phyloP scores from a whole-genome alignment of 2,797 vertebrate genomes.

The Onychomys torridus region DNA sequence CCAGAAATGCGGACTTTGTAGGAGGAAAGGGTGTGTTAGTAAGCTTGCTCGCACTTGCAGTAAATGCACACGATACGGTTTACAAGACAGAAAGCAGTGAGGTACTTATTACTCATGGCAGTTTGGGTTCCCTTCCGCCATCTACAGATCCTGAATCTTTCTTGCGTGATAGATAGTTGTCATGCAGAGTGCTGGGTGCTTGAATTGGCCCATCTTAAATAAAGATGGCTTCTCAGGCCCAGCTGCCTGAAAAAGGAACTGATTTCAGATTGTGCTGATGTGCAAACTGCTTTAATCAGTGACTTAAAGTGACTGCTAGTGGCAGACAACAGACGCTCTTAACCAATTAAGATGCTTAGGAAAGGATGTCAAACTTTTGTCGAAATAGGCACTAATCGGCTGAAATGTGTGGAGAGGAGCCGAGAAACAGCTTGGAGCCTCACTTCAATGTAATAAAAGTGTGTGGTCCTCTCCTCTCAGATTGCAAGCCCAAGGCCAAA shows the following conservation, averaged over 20 bases:
- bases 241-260: slow-evolving; percentile 72
- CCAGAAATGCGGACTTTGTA: not conserved
- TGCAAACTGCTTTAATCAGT: slow-evolving; percentile 72
- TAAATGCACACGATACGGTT: not conserved
- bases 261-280: slow-evolving; percentile 80
- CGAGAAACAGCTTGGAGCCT: slow-evolving; percentile 70
- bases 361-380: slow-evolving; percentile 75
- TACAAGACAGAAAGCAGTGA: not conserved
- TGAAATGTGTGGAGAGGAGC: slow-evolving; percentile 58
- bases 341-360: slow-evolving; percentile 74
- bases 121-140: not conserved
- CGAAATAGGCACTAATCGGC: slow-evolving; percentile 75
- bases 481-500: slow-evolving; percentile 70
- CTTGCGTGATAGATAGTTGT: not conserved
- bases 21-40: not conserved
- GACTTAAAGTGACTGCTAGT: slow-evolving; percentile 74
- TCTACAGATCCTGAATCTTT: not conserved
- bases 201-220: slow-evolving; percentile 51
- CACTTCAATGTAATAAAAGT: slow-evolving; percentile 65
- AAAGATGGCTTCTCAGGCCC: slow-evolving; percentile 52
- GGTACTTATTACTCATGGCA: not conserved
- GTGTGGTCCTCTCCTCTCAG: slow-evolving; percentile 61
- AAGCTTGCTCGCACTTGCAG: not conserved
- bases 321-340: slow-evolving; percentile 75
- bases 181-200: not conserved